Conservation (phyloP, 1,140 invertebrate species). For the Drosophila repletoides region DNA sequence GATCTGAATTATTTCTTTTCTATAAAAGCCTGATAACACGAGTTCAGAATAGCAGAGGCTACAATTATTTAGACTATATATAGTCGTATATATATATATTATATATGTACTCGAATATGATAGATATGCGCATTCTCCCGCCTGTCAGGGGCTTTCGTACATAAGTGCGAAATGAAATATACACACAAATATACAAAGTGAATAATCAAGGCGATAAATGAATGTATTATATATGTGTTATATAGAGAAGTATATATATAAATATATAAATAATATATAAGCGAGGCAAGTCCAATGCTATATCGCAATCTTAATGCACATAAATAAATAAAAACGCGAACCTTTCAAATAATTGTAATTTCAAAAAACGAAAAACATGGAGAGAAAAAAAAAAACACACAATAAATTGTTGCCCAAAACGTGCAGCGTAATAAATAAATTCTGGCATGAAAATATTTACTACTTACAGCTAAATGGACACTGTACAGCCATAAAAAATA, state of each 20-base stretch:
- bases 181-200: slow-evolving; percentile 19
- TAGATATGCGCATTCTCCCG: slow-evolving; percentile 13
- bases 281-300: slow-evolving; percentile 32
- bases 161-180: slow-evolving; percentile 66
- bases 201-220: slow-evolving; percentile 45
- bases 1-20: slow-evolving; percentile 56
- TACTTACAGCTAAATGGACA: slow-evolving; percentile 32
- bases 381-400: background rate
- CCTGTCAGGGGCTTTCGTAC: slow-evolving; percentile 49
- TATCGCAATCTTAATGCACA: slow-evolving; percentile 33
- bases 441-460: slow-evolving; percentile 33
- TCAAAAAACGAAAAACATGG: slow-evolving; percentile 10
- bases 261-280: slow-evolving; percentile 5
- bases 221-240: background rate
- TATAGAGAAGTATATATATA: background rate
- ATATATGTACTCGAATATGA: slow-evolving; percentile 13
- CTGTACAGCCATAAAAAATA: slow-evolving; percentile 12
- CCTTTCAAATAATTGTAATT: slow-evolving; percentile 47
- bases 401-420: slow-evolving; percentile 23
- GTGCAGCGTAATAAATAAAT: slow-evolving; percentile 46
- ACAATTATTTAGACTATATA: slow-evolving; percentile 53
- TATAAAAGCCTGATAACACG: slow-evolving; percentile 69
- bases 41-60: slow-evolving; percentile 66
- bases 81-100: slow-evolving; percentile 13
- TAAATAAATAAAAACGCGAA: slow-evolving; percentile 41